Conservation (phyloP, 2,888 invertebrate genomes). For the Heteromurus nitidus region DNA sequence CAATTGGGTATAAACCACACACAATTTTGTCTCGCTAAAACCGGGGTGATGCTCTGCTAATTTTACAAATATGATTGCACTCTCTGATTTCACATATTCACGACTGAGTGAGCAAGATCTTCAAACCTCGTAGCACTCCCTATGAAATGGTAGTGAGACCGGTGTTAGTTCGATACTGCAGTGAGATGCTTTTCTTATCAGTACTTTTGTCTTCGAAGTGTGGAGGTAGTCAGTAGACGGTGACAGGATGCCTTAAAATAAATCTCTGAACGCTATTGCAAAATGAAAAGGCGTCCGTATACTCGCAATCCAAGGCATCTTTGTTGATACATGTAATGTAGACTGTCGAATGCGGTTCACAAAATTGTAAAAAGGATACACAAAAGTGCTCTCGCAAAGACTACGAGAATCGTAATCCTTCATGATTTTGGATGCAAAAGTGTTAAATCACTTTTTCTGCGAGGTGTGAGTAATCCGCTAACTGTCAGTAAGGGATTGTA, state of each 20-base stretch:
- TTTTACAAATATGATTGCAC: neutral
- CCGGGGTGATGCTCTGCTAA: neutral
- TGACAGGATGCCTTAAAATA: slow-evolving; percentile 42
- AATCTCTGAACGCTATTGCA: slow-evolving; percentile 20
- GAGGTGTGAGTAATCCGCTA: neutral
- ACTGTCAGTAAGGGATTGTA: neutral
- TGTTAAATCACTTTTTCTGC: slow-evolving; percentile 4
- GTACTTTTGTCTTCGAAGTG: slow-evolving; percentile 39
- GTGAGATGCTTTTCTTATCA: slow-evolving; percentile 28
- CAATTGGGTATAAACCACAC: neutral
- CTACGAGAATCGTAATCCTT: neutral
- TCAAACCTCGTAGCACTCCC: slow-evolving; percentile 11
- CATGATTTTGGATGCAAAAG: neutral
- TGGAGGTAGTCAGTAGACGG: slow-evolving; percentile 20
- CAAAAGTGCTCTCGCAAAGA: neutral
- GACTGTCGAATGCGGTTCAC: neutral
- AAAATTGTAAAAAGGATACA: neutral
- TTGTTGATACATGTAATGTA: neutral
- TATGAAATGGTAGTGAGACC: slow-evolving; percentile 26
- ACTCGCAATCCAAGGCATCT: slow-evolving; percentile 23
- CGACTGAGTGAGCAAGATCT: slow-evolving; percentile 15
- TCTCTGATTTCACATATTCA: slow-evolving; percentile 20
- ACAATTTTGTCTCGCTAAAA: neutral
- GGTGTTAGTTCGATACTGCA: slow-evolving; percentile 44
- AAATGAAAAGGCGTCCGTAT: slow-evolving; percentile 14